Percentiles rank a stretch among this genome's conserved stretches.
Conservation (phyloP, 2,113 vertebrate genomes). For the Protomyctophum bolini region DNA sequence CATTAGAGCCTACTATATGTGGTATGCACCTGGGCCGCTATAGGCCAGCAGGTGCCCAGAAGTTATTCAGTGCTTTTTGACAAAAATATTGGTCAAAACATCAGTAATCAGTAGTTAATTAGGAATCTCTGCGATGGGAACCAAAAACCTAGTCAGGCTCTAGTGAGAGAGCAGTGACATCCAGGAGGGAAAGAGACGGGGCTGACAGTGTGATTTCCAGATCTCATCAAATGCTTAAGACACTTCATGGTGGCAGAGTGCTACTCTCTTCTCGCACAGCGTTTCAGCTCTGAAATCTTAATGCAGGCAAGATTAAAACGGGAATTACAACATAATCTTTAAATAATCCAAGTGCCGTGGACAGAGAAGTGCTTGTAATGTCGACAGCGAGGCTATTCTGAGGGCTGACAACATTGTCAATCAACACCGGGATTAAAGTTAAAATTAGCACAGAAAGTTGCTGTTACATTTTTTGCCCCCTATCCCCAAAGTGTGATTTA, state of each 20-base stretch:
- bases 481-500: conserved; percentile 28
- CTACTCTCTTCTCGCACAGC: conserved; percentile 82
- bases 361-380: conserved; percentile 87
- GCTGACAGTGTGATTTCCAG: conserved; percentile 74
- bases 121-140: no score
- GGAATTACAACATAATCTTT: conserved; percentile 96
- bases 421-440: conserved; percentile 72
- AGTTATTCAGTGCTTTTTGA: no score
- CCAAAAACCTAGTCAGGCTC: no score
- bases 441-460: conserved; percentile 64
- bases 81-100: no score
- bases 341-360: conserved; percentile 94
- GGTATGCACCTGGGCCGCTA: no score
- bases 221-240: conserved; percentile 84
- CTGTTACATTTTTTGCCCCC: conserved; percentile 48
- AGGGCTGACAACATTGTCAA: conserved; percentile 82
- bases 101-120: no score
- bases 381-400: conserved; percentile 84
- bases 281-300: conserved; percentile 89
- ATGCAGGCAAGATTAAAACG: conserved; percentile 88
- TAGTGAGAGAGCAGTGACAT: conserved; percentile 17
- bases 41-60: no score
- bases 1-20: no score
- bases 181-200: conserved; percentile 55
- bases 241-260: conserved; percentile 83